phyloP scores from a whole-genome alignment of 2,888 invertebrate genomes.

The Fragum whitleyi region DNA sequence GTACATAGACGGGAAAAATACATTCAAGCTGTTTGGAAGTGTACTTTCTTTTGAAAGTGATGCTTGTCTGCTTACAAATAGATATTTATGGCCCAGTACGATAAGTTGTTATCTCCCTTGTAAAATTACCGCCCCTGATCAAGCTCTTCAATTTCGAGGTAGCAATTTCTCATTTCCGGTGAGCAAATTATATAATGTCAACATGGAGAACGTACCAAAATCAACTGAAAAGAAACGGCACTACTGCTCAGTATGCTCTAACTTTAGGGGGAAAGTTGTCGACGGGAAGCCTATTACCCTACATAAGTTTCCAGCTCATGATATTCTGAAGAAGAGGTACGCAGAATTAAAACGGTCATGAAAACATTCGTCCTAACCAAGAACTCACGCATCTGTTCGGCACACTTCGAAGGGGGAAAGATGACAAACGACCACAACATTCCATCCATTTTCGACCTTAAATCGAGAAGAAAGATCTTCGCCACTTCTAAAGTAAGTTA shows the following conservation, averaged over 20 bases:
- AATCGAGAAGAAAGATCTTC: background rate
- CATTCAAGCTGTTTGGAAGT: too few species aligned
- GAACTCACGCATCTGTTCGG: constrained; percentile 3
- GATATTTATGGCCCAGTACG: too few species aligned
- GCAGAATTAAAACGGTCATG: constrained; percentile 9
- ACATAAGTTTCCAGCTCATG: constrained; percentile 7
- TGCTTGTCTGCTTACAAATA: too few species aligned
- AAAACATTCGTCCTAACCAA: constrained; percentile 8
- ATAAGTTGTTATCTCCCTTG: constrained; percentile 1
- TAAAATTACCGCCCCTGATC: constrained; percentile 6
- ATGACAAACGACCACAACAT: constrained; percentile 9
- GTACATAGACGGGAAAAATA: too few species aligned
- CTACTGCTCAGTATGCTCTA: constrained; percentile 3
- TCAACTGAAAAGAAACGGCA: constrained; percentile 4
- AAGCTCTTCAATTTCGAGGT: background rate
- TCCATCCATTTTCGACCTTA: constrained; percentile 6
- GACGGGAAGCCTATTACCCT: constrained; percentile 1
- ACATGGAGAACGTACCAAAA: background rate
- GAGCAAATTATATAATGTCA: background rate
- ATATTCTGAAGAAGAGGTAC: constrained; percentile 11
- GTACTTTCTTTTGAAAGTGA: too few species aligned
- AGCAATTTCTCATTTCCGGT: constrained; percentile 7
- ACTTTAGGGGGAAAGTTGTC: background rate
- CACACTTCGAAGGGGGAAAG: constrained; percentile 7
- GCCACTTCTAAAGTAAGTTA: constrained; percentile 14